Evolutionary conservation across 1,140 invertebrate genomes (phyloP), one percentile per base, ranked within the genome.

Genomic region (Lordiphosa stackelbergi): DNA sequence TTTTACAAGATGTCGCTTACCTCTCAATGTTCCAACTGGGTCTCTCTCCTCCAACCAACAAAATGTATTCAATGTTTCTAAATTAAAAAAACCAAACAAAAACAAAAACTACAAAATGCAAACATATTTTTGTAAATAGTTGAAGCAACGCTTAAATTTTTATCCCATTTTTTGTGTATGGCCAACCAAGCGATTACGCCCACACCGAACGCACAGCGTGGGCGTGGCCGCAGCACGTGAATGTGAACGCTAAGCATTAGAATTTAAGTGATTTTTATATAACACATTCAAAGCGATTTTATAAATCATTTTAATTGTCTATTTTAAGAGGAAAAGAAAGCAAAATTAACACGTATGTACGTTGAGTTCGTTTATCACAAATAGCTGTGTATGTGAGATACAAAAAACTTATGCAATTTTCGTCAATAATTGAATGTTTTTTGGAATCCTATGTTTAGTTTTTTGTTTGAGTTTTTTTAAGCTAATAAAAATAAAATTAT

Each of bases 261-360:
- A 57, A 4, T 41, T 31, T 83, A 83, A 83, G 77, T 59, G 69
- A 83, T 73, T 81, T 81, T 83, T 83, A 81, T 81, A 31, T 31
- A 31, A 31, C 8, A 8, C 28, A 31, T 31, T 79, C 62, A 61
- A 79, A 72, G 51, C 68, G 77, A 73, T 81, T 81, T 81, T 81
- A 77, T 77, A 83, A 83, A 83, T 83, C 64, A 83, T 83, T 83
- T 83, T 83, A 83, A 83, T 83, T 83, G 77, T 83, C 77, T 83
- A 83, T 83, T 83, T 83, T 83, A 83, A 83, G 51, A 53, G 59
- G 40, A 53, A 45, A 48, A 66, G 53, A 9, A 53, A 53, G 22
- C 24, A 45, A 63, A 61, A 43, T 2, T 53, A 69, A 46, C 47
- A 46, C 49, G 66, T 69, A 46, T 42, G 57, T 69, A 46, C 49